phyloP scores from a whole-genome alignment of 2,797 vertebrate species.

The Tachyglossus aculeatus region DNA sequence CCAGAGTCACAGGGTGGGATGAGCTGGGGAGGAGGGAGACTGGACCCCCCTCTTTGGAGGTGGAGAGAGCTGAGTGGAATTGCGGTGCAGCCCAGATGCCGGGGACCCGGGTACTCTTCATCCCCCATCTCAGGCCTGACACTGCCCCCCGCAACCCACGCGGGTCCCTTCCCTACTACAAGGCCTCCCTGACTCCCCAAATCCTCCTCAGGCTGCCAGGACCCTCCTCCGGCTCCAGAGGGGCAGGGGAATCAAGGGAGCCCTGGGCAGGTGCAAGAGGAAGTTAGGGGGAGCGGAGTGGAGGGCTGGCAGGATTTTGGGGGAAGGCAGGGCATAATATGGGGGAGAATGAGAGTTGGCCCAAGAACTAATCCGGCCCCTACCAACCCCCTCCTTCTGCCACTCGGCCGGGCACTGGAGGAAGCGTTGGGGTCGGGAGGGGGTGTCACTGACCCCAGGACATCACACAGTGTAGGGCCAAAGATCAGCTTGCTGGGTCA shows the following conservation, averaged over 20 bases:
- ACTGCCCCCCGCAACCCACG: neutral
- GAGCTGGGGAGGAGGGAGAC: neutral
- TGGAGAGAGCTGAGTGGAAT: neutral
- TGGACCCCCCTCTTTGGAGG: neutral
- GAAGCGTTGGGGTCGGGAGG: neutral
- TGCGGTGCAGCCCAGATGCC: neutral
- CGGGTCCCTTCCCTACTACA: no score
- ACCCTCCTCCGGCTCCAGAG: no score
- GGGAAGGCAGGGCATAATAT: no score
- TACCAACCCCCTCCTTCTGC: neutral
- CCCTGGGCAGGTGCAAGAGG: no score
- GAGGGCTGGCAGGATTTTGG: no score
- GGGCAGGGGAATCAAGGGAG: no score
- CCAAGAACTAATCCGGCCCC: neutral
- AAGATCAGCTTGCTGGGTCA: conserved; percentile 46
- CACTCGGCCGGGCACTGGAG: neutral
- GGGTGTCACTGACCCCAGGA: conserved; percentile 1
- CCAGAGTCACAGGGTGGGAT: neutral
- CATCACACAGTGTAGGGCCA: conserved; percentile 25
- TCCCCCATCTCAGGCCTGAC: neutral
- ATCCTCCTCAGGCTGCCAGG: no score
- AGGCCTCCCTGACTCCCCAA: no score
- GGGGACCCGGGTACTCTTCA: neutral
- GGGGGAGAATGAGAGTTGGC: no score
- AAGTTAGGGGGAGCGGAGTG: no score